Evolutionary conservation across 1,140 invertebrate species (phyloP).

Genomic region (Leptopilina boulardi): DNA sequence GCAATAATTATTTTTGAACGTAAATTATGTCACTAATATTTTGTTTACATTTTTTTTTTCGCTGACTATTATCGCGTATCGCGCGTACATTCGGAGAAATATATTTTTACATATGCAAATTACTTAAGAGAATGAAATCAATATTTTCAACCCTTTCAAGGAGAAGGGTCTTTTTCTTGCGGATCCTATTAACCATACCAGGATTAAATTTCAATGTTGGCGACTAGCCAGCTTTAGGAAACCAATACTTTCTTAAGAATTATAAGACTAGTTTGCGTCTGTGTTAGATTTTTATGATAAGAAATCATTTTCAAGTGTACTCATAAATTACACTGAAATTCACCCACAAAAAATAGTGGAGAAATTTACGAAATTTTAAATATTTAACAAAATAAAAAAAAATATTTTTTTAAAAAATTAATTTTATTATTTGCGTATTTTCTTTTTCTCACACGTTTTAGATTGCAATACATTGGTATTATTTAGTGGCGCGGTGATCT

Average conservation of each 20-base stretch:
- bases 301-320: neutral
- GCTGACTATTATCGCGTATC: too few species aligned
- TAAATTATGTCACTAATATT: too few species aligned
- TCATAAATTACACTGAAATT: neutral
- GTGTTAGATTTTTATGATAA: constrained; percentile 9
- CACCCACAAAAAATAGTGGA: neutral
- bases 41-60: too few species aligned
- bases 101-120: constrained; percentile 18
- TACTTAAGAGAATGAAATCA: constrained; percentile 18
- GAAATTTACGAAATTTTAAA: too few species aligned
- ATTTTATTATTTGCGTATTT: too few species aligned
- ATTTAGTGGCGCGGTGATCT: constrained; percentile 55
- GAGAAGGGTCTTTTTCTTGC: constrained; percentile 19
- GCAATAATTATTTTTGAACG: too few species aligned
- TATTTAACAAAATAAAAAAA: too few species aligned
- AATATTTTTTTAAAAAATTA: too few species aligned
- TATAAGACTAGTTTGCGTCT: neutral
- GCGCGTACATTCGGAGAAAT: constrained; percentile 1
- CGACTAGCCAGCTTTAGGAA: constrained; percentile 24
- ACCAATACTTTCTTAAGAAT: constrained; percentile 26
- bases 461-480: constrained; percentile 44
- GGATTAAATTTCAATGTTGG: constrained; percentile 30
- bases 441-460: constrained; percentile 25
- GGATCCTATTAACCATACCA: constrained; percentile 9
- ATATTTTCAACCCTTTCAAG: constrained; percentile 18